Conservation (phyloP, 2,888 invertebrate species). For the Nomada flava region DNA sequence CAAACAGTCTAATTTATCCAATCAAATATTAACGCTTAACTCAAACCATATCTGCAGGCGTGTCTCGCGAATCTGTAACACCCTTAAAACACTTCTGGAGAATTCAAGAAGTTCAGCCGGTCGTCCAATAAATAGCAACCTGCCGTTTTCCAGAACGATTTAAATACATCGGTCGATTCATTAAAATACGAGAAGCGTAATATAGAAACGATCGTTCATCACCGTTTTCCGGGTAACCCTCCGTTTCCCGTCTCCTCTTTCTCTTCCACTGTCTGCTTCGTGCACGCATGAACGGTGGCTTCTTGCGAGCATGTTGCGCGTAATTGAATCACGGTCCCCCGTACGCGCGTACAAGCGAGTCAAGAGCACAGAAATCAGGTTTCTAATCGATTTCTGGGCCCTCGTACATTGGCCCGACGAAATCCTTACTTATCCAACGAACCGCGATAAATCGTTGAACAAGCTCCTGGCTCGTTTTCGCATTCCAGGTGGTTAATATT, state of each 20-base stretch:
- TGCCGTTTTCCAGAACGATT: conserved; percentile 66
- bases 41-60: not conserved
- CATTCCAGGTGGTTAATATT: conserved; percentile 8
- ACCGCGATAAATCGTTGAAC: conserved; percentile 4
- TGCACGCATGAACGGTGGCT: conserved; percentile 54
- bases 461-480: not conserved
- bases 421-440: conserved; percentile 24
- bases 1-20: not conserved
- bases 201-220: conserved; percentile 69
- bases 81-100: not conserved
- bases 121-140: conserved; percentile 51
- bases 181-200: conserved; percentile 72
- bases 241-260: conserved; percentile 5
- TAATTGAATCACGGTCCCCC: conserved; percentile 57
- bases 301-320: conserved; percentile 49
- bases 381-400: conserved; percentile 53
- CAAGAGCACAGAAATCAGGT: conserved; percentile 28
- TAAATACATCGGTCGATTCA: conserved; percentile 71
- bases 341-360: conserved; percentile 1
- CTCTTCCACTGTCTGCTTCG: not conserved
- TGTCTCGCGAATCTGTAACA: not conserved
- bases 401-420: conserved; percentile 1
- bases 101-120: not conserved
- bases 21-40: not conserved
- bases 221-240: conserved; percentile 67